phyloP scores from a whole-genome alignment of 2,113 vertebrate species.

The Urocolius indicus region DNA sequence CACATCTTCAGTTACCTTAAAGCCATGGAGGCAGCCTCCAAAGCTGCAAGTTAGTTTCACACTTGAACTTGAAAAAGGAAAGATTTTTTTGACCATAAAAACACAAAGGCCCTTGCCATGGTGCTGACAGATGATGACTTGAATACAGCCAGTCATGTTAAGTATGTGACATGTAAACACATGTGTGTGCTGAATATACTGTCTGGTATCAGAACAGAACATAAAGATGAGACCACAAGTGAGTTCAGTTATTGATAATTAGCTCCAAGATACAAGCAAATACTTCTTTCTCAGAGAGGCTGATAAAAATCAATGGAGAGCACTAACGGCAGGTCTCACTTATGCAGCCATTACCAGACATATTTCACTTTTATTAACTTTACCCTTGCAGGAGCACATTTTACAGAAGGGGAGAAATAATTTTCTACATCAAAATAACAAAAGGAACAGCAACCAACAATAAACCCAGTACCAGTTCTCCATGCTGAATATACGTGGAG shows the following conservation, averaged over 20 bases:
- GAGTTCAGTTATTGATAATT: not conserved
- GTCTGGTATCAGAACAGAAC: not conserved
- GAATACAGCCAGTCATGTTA: not conserved
- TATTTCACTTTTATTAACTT: not conserved
- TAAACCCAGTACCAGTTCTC: not conserved
- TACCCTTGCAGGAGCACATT: not conserved
- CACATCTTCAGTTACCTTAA: not conserved
- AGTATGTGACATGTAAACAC: not conserved
- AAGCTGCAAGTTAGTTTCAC: not conserved
- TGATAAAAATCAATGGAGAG: not conserved
- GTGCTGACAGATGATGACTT: not conserved
- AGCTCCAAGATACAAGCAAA: not conserved
- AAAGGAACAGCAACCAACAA: not conserved
- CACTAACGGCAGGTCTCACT: not conserved
- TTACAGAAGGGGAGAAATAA: not conserved
- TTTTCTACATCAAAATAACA: not conserved
- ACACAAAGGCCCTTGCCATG: not conserved
- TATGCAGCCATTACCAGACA: not conserved
- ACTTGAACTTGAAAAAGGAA: not conserved
- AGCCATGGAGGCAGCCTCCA: fast-evolving
- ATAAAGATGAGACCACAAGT: not conserved
- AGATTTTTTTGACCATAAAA: not conserved
- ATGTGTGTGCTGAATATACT: not conserved
- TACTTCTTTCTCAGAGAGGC: not conserved
- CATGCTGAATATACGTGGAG: not conserved